Conservation (phyloP, 2,797 vertebrate species). For the Xenops minutus region DNA sequence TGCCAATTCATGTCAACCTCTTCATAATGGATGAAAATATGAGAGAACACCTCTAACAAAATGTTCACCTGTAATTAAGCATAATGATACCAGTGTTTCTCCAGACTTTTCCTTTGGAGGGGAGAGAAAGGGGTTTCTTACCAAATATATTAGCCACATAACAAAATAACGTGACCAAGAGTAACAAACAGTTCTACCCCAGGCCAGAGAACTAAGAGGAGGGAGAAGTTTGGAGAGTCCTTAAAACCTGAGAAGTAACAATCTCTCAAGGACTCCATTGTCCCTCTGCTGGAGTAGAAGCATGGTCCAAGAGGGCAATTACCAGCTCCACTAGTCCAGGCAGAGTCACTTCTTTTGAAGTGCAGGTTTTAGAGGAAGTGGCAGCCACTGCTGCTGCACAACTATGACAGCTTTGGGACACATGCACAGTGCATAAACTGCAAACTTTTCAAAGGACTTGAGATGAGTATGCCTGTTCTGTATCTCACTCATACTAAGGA, state of each 20-base stretch:
- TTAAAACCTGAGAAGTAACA: background rate
- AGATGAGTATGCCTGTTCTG: background rate
- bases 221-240: background rate
- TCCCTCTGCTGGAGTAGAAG: background rate
- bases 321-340: background rate
- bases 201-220: background rate
- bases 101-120: background rate
- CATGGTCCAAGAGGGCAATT: rapidly evolving
- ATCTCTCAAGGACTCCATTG: background rate
- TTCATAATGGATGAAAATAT: background rate
- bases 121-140: background rate
- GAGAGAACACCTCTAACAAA: background rate
- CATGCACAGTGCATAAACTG: background rate
- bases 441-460: background rate
- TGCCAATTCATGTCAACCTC: background rate
- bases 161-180: background rate
- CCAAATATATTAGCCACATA: background rate
- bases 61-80: background rate
- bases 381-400: background rate
- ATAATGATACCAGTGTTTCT: background rate
- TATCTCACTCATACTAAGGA: background rate
- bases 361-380: background rate
- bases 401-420: background rate
- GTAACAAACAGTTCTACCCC: background rate
- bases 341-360: background rate